phyloP scores from a whole-genome alignment of 1,140 invertebrate species.

The Coelopa frigida region DNA sequence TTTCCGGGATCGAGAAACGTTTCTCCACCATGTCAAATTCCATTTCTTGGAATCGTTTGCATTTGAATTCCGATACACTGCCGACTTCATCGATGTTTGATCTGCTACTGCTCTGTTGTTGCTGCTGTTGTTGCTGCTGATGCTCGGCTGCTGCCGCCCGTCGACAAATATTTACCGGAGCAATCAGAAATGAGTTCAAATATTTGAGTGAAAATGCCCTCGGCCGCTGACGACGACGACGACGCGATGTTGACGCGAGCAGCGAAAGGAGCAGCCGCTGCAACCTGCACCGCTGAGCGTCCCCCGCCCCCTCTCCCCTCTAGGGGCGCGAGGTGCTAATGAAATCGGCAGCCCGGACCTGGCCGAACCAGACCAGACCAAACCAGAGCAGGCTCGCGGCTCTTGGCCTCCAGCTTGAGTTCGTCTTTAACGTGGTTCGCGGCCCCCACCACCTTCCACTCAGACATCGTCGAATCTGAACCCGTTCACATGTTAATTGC shows the following conservation, averaged over 20 bases:
- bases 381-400: slow-evolving; percentile 23
- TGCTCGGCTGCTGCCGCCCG: neutral
- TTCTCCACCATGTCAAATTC: too few species aligned
- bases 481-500: slow-evolving; percentile 43
- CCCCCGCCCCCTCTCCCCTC: slow-evolving; percentile 1
- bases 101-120: neutral
- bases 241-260: neutral
- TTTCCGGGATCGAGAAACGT: too few species aligned
- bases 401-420: neutral
- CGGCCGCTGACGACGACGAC: too few species aligned
- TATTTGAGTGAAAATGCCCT: too few species aligned
- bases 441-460: too few species aligned
- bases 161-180: too few species aligned
- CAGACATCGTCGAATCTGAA: too few species aligned
- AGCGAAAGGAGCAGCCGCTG: neutral
- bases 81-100: too few species aligned
- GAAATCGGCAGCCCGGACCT: slow-evolving; percentile 38
- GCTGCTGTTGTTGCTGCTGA: neutral
- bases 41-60: too few species aligned
- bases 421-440: too few species aligned
- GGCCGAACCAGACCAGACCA: too few species aligned
- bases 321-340: slow-evolving; percentile 31
- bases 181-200: too few species aligned
- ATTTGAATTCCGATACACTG: neutral
- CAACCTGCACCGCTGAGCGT: neutral